These are phyloP conservation scores for Sebastolobus alascanus DNA, from an alignment of 2,797 vertebrate species.

Conservation along the genomic window DNA sequence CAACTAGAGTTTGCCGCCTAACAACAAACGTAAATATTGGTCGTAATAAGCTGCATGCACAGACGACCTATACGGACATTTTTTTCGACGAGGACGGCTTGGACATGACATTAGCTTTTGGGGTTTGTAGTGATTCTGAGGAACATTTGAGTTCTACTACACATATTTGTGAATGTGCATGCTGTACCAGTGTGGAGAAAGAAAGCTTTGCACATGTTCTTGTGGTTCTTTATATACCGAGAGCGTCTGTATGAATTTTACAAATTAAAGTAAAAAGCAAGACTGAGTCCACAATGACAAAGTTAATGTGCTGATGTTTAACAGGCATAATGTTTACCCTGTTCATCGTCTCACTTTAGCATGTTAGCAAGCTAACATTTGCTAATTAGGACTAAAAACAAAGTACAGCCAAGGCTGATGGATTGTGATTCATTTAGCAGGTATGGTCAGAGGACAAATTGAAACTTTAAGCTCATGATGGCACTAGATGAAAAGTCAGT, in stretches of 20 bases:
- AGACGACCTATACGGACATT: too few relatives aligned
- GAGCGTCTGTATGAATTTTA: neutral
- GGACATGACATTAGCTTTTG: too few relatives aligned
- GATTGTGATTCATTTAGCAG: neutral
- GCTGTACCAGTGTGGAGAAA: neutral
- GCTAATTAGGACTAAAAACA: neutral
- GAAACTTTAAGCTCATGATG: neutral
- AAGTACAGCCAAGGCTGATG: neutral
- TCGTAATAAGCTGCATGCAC: too few relatives aligned
- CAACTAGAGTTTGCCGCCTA: too few relatives aligned
- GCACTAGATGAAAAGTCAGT: neutral
- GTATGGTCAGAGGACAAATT: neutral
- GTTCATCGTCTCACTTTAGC: neutral
- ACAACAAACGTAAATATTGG: accelerated
- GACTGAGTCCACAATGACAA: neutral
- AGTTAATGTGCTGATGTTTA: neutral
- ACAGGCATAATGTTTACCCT: neutral
- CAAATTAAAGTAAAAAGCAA: neutral
- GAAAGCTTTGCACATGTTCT: neutral
- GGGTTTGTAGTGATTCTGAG: too few relatives aligned
- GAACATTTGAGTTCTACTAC: too few relatives aligned
- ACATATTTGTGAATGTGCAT: neutral
- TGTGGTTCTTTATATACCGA: neutral
- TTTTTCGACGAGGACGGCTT: too few relatives aligned
- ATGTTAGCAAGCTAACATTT: neutral